phyloP scores from a whole-genome alignment of 2,888 invertebrate genomes.

The Adelphocoris suturalis region DNA sequence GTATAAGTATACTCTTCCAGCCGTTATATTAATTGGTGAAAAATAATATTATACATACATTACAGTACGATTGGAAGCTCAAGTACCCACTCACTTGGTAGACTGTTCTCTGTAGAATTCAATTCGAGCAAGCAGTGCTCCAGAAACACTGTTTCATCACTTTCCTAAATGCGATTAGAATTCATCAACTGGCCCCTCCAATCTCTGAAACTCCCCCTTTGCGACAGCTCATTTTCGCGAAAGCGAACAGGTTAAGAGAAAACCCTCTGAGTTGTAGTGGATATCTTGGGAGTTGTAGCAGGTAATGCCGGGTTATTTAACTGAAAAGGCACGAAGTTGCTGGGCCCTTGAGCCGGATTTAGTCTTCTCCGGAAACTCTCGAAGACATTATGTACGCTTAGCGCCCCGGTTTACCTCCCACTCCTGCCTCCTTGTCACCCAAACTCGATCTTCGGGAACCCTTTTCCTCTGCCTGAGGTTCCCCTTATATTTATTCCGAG shows the following conservation, averaged over 20 bases:
- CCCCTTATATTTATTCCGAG: not conserved
- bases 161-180: too few relatives aligned
- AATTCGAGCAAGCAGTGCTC: too few relatives aligned
- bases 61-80: too few relatives aligned
- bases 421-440: not conserved
- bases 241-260: not conserved
- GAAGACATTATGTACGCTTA: slow-evolving; percentile 42
- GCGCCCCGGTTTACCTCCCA: not conserved
- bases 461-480: not conserved
- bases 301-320: slow-evolving; percentile 25
- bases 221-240: not conserved
- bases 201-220: too few relatives aligned
- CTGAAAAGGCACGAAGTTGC: not conserved
- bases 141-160: too few relatives aligned
- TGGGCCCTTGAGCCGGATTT: slow-evolving; percentile 8
- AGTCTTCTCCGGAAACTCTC: slow-evolving; percentile 2
- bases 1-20: too few relatives aligned
- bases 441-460: not conserved
- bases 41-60: too few relatives aligned
- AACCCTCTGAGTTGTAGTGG: not conserved
- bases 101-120: too few relatives aligned
- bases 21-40: too few relatives aligned
- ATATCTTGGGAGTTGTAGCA: not conserved
- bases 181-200: too few relatives aligned
- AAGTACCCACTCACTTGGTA: too few relatives aligned